Conservation (phyloP, 2,113 vertebrate genomes). For the Psittacula cyanocephala region DNA sequence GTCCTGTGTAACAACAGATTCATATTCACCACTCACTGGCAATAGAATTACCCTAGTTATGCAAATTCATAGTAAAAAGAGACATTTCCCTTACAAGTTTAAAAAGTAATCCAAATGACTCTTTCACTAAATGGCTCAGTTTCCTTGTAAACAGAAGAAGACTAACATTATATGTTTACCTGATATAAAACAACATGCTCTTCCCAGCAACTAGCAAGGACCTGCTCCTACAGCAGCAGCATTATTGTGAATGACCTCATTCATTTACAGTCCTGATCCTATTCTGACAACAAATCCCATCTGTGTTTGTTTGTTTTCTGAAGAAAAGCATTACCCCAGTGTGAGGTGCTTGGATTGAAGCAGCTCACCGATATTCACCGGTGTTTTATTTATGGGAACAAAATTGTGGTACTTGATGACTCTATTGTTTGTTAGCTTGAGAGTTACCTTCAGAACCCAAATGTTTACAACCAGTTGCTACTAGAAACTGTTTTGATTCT, state of each 20-base stretch:
- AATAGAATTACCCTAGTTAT: not conserved
- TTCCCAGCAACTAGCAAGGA: slow-evolving; percentile 35
- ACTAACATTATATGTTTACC: slow-evolving; percentile 30
- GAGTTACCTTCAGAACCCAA: slow-evolving; percentile 16
- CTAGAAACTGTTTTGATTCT: slow-evolving; percentile 50
- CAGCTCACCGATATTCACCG: not conserved
- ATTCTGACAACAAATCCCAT: slow-evolving; percentile 65
- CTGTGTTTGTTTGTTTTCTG: slow-evolving; percentile 55
- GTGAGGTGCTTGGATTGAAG: slow-evolving; percentile 19
- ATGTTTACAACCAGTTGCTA: slow-evolving; percentile 49
- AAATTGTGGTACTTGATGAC: slow-evolving; percentile 18
- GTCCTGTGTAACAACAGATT: not conserved
- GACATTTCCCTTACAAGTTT: not conserved
- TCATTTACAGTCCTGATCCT: slow-evolving; percentile 37
- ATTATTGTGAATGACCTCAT: slow-evolving; percentile 54
- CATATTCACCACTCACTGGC: not conserved
- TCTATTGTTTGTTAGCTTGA: slow-evolving; percentile 28
- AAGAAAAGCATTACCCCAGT: not conserved
- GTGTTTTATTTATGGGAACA: not conserved
- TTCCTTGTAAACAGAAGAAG: slow-evolving; percentile 9
- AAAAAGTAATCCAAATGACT: not conserved
- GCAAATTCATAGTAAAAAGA: not conserved
- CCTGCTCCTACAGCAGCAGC: slow-evolving; percentile 6
- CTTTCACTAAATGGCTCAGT: not conserved
- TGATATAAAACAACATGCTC: slow-evolving; percentile 1